A percentile compares a stretch with the other conserved stretches of the same genome.
phyloP scores from a whole-genome alignment of 2,797 vertebrate species.

The Gymnothorax reevesii region DNA sequence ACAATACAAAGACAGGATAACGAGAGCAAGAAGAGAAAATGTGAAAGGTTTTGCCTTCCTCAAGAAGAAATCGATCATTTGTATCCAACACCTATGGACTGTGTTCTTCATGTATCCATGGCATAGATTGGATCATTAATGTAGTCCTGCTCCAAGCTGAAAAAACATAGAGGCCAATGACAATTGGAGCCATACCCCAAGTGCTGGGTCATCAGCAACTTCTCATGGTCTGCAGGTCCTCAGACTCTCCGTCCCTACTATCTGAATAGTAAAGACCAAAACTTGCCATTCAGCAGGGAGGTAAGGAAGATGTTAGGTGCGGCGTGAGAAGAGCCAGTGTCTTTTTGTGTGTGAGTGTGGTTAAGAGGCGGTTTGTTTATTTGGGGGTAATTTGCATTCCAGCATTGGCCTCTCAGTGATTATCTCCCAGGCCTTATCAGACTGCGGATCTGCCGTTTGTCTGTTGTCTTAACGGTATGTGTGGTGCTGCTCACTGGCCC shows the following conservation, averaged over 20 bases:
- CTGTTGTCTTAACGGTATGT: background rate
- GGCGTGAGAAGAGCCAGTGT: conserved; percentile 3
- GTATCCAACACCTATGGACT: conserved; percentile 36
- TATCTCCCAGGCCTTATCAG: conserved; percentile 14
- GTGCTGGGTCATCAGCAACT: background rate
- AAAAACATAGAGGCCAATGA: conserved; percentile 8
- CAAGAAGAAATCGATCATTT: background rate
- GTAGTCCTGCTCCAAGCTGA: conserved; percentile 22
- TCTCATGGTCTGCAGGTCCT: background rate
- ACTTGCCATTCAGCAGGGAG: background rate
- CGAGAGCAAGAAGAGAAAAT: background rate
- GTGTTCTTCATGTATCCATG: conserved; percentile 47
- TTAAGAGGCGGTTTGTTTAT: conserved; percentile 19
- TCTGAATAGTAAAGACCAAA: background rate
- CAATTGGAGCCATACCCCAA: background rate
- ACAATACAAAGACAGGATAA: background rate
- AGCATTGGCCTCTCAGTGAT: conserved; percentile 3
- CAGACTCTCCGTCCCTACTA: background rate
- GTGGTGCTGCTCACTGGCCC: conserved; percentile 3
- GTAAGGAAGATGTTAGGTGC: background rate
- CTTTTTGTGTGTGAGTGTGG: background rate
- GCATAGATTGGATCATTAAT: conserved; percentile 29
- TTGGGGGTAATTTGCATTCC: conserved; percentile 33
- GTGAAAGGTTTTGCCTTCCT: background rate
- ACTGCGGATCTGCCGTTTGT: conserved; percentile 22